Conservation (phyloP, 2,113 vertebrate genomes). For the Xiphophorus maculatus region DNA sequence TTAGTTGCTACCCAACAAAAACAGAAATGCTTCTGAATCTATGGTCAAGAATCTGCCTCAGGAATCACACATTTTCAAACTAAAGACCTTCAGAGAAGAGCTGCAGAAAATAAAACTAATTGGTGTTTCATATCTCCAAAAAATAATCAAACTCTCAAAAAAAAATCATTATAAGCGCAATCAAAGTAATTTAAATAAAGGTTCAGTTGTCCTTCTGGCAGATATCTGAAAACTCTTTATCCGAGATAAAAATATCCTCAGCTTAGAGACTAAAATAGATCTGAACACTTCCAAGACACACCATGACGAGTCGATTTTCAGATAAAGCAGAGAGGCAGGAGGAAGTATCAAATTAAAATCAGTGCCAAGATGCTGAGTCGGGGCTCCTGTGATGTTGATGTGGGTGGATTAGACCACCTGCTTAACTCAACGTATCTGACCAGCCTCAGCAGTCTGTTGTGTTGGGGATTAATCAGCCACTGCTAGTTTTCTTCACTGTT, state of each 20-base stretch:
- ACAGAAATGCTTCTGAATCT: no score
- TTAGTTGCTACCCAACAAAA: no score
- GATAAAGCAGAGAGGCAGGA: not conserved
- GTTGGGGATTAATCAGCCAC: not conserved
- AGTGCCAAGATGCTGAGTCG: not conserved
- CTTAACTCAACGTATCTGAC: not conserved
- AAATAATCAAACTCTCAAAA: not conserved
- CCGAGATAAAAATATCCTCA: conserved; percentile 47
- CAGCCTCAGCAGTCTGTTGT: not conserved
- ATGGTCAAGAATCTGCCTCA: no score
- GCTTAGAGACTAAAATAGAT: conserved; percentile 39
- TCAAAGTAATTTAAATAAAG: not conserved
- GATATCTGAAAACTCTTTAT: not conserved
- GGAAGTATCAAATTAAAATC: conserved; percentile 5
- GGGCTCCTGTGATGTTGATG: not conserved
- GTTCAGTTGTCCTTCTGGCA: not conserved
- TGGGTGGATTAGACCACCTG: not conserved
- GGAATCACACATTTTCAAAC: no score
- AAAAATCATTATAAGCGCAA: not conserved
- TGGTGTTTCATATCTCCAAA: not conserved
- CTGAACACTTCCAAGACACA: conserved; percentile 7
- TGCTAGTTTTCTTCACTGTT: not conserved
- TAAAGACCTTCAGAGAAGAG: no score
- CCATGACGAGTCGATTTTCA: not conserved
- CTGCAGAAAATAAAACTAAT: no score